Conservation (phyloP, 2,888 invertebrate species). For the Drosophila eohydei region DNA sequence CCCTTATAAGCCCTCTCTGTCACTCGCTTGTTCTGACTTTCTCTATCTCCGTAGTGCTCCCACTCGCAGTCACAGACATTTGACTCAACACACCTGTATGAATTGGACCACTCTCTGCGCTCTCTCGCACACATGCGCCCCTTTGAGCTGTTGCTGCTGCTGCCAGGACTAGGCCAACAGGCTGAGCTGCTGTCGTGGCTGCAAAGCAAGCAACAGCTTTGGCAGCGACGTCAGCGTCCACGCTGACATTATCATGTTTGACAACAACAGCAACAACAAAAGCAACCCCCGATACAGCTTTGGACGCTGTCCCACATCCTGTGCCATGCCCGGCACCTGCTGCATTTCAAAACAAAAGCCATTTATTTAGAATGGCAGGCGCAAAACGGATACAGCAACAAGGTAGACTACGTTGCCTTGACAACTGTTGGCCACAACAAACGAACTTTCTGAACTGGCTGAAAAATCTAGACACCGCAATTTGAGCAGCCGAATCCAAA, state of each 20-base stretch:
- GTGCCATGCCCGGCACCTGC: slow-evolving; percentile 74
- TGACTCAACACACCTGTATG: slow-evolving; percentile 66
- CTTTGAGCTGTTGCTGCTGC: slow-evolving; percentile 33
- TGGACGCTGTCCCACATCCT: slow-evolving; percentile 58
- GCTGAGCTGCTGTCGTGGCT: slow-evolving; percentile 31
- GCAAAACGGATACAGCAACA: slow-evolving; percentile 70
- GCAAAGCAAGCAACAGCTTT: slow-evolving; percentile 60
- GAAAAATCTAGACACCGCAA: slow-evolving; percentile 20
- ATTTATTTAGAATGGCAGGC: slow-evolving; percentile 74
- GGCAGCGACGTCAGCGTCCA: slow-evolving; percentile 26
- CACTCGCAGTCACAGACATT: neutral
- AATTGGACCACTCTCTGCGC: slow-evolving; percentile 34
- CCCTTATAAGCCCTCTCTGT: neutral
- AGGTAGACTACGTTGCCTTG: slow-evolving; percentile 66
- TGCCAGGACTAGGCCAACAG: slow-evolving; percentile 74
- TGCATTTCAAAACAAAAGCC: slow-evolving; percentile 64
- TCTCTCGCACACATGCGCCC: slow-evolving; percentile 44
- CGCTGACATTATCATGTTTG: slow-evolving; percentile 34
- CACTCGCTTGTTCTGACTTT: neutral
- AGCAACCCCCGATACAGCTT: slow-evolving; percentile 20
- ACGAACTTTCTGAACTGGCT: slow-evolving; percentile 4
- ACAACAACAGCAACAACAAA: slow-evolving; percentile 18
- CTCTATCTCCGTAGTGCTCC: neutral
- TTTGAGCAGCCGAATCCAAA: neutral
- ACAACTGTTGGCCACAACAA: slow-evolving; percentile 58